Percentiles rank a stretch among this genome's conserved stretches.
These are phyloP conservation scores for Pimpla rufipes DNA, from an alignment of 2,888 invertebrate genomes.

Conservation along the genomic window DNA sequence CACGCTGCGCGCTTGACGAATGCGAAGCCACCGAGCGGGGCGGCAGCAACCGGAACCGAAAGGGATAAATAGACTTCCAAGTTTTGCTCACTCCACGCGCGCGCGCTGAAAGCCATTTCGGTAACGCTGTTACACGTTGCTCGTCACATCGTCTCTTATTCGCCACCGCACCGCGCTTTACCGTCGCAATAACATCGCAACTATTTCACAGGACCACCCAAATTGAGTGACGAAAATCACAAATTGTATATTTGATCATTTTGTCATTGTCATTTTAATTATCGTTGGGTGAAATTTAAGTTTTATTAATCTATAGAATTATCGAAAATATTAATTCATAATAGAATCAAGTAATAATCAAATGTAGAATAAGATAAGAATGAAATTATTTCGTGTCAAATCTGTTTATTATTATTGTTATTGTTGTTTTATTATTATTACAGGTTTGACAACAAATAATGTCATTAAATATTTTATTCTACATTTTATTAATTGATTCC, in stretches of 20 bases:
- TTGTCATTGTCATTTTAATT: background rate
- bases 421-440: too few species aligned
- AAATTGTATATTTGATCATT: background rate
- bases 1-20: constrained; percentile 45
- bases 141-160: background rate
- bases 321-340: too few species aligned
- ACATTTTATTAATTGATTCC: too few species aligned
- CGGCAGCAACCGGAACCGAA: constrained; percentile 43
- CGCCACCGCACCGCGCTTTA: background rate
- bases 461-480: too few species aligned
- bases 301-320: too few species aligned
- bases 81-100: background rate
- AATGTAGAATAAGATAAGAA: too few species aligned
- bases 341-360: too few species aligned
- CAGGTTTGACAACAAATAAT: too few species aligned
- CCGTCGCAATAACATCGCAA: background rate
- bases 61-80: constrained; percentile 36
- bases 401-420: too few species aligned
- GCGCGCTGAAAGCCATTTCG: background rate
- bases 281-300: background rate
- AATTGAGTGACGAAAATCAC: background rate
- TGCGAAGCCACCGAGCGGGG: constrained; percentile 22
- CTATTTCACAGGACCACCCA: background rate
- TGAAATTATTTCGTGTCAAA: background rate
- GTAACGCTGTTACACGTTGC: background rate